phyloP scores from a whole-genome alignment of 1,140 invertebrate species.

The Platorchestia sp. region DNA sequence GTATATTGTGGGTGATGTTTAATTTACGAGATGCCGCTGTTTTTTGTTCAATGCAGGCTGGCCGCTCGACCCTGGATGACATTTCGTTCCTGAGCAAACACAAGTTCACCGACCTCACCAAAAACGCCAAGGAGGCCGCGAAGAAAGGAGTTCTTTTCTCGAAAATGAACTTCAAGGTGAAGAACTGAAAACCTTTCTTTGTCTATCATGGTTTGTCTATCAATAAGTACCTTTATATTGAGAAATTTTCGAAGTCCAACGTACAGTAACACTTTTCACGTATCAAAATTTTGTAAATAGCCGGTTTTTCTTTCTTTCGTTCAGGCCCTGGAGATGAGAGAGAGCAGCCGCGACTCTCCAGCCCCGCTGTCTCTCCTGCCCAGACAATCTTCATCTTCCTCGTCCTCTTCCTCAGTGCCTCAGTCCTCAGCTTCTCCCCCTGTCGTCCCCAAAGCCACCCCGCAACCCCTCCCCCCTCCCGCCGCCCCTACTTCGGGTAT shows the following conservation, averaged over 20 bases:
- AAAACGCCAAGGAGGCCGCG: slow-evolving; percentile 89
- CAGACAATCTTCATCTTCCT: slow-evolving; percentile 24
- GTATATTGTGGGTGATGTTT: not conserved
- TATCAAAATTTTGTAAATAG: not conserved
- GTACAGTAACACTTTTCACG: slow-evolving; percentile 57
- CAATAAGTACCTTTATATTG: too few relatives aligned
- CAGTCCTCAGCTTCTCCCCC: slow-evolving; percentile 2
- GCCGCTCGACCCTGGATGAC: slow-evolving; percentile 89
- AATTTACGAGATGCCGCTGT: not conserved
- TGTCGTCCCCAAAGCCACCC: not conserved
- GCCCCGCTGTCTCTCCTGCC: not conserved
- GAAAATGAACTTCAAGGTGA: slow-evolving; percentile 67
- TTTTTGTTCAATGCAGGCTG: slow-evolving; percentile 73
- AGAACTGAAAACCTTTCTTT: not conserved
- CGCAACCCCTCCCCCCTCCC: not conserved
- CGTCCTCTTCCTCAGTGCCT: slow-evolving; percentile 28
- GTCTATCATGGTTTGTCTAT: too few relatives aligned
- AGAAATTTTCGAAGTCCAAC: too few relatives aligned
- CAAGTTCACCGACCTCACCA: slow-evolving; percentile 89
- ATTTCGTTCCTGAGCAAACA: slow-evolving; percentile 88
- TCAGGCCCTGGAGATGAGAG: slow-evolving; percentile 42
- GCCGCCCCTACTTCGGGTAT: not conserved
- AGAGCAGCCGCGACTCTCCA: slow-evolving; percentile 36
- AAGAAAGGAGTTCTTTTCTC: slow-evolving; percentile 70
- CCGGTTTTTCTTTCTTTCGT: not conserved